Percentiles rank a stretch among this genome's conserved stretches.
These are phyloP conservation scores for Thereva unica DNA, from an alignment of 2,888 invertebrate species.

Conservation along the genomic window DNA sequence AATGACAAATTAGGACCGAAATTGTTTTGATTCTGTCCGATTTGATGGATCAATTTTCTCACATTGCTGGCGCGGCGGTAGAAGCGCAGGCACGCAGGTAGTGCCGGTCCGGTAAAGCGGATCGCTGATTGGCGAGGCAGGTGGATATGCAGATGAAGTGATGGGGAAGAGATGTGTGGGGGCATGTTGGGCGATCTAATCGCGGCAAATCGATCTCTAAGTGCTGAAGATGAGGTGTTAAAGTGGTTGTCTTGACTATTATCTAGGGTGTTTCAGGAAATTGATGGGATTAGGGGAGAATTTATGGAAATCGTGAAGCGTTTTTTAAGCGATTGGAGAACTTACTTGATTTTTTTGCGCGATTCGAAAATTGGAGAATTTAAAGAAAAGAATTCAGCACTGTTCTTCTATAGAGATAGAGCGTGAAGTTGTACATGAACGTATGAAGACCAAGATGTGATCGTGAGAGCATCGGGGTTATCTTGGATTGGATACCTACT, in stretches of 20 bases:
- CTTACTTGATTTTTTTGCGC: too few relatives aligned
- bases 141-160: slow-evolving; percentile 18
- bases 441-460: too few relatives aligned
- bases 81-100: background rate
- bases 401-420: too few relatives aligned
- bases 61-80: slow-evolving; percentile 14
- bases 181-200: slow-evolving; percentile 6
- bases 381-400: too few relatives aligned
- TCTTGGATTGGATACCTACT: too few relatives aligned
- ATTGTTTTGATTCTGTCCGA: slow-evolving; percentile 29
- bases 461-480: too few relatives aligned
- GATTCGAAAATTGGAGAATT: too few relatives aligned
- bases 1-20: slow-evolving; percentile 35
- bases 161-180: slow-evolving; percentile 11
- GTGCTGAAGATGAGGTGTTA: slow-evolving; percentile 31
- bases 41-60: slow-evolving; percentile 34
- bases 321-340: too few relatives aligned
- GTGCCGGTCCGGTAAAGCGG: slow-evolving; percentile 1
- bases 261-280: slow-evolving; percentile 13
- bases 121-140: background rate
- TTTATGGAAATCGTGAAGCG: too few relatives aligned
- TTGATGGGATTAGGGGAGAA: background rate
- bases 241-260: slow-evolving; percentile 22
- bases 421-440: too few relatives aligned
- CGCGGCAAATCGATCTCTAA: slow-evolving; percentile 26